Evolutionary conservation across 2,113 vertebrate species (phyloP), one percentile per base, ranked within the genome.

Genomic region (Castor canadensis): DNA sequence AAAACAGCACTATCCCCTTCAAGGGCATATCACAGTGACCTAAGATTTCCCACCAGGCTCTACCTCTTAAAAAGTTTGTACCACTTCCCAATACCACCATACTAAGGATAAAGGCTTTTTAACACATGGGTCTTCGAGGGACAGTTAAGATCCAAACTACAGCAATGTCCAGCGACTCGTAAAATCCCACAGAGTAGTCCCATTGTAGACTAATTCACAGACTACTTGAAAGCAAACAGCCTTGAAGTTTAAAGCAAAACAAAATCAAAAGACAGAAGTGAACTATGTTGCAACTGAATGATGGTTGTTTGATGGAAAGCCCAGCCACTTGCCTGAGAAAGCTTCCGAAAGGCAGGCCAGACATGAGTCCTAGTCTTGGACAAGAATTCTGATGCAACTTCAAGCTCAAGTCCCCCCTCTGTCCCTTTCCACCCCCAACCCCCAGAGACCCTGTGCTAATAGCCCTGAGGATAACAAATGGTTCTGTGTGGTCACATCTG

Each of bases 401-500:
- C 73, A 77, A 96, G 47, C 40, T 76, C 58, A 92, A 45, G 56
- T n/a, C 40, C 32, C n/a, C 43, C n/a, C n/a, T 47, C 32, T 52
- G 0, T 22, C 35, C 3, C 1, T 66, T 0, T n/a, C n/a, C n/a
- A n/a, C n/a, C n/a, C n/a, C n/a, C n/a, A n/a, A n/a, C 52, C 43
- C 47, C 71, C 76, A 45, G 73, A 92, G 93, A 87, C 43, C 15
- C 17, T 24, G 89, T 82, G 73, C 82, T 95, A 91, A 92, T 76
- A 82, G 32, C 32, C 35, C 47, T 47, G 43, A 56, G 76, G 58
- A 81, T 62, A 91, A 85, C 52, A 80, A 73, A 66, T 49, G 35
- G 40, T 52, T 95, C 72, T 91, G 62, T 89, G 79, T 91, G 64
- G 47, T 73, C 89, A 88, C 72, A 91, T 76, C 60, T 83, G 35